phyloP scores from a whole-genome alignment of 2,113 vertebrate species.

The Ammodytes dubius region DNA sequence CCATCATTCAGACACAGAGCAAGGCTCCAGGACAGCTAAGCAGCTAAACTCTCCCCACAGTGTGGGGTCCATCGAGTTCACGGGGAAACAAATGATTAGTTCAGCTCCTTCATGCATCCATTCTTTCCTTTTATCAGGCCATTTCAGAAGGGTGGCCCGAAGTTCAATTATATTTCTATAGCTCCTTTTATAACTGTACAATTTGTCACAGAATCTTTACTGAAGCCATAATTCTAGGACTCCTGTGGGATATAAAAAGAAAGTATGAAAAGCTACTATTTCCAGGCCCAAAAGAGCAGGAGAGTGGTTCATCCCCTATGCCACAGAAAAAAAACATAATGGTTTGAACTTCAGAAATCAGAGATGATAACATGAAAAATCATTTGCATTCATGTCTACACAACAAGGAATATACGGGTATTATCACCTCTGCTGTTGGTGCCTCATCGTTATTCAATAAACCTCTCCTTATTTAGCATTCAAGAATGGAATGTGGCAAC shows the following conservation, averaged over 20 bases:
- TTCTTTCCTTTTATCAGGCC: conserved; percentile 43
- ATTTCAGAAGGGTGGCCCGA: conserved; percentile 54
- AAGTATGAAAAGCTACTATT: conserved; percentile 35
- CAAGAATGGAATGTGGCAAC: conserved; percentile 30
- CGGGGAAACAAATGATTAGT: conserved; percentile 52
- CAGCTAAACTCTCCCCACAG: conserved; percentile 35
- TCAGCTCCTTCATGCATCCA: conserved; percentile 47
- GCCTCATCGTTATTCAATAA: conserved; percentile 23
- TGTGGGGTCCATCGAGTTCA: conserved; percentile 38
- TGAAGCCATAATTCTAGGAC: conserved; percentile 20
- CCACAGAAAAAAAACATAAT: background rate
- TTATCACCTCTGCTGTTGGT: background rate
- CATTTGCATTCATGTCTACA: background rate
- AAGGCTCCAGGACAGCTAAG: conserved; percentile 34
- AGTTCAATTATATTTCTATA: conserved; percentile 59
- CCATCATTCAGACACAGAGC: conserved; percentile 46
- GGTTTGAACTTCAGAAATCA: conserved; percentile 22
- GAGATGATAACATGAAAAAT: conserved; percentile 19
- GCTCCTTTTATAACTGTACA: conserved; percentile 49
- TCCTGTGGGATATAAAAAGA: conserved; percentile 27
- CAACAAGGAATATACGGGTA: background rate
- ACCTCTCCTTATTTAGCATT: conserved; percentile 37
- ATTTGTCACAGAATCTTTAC: conserved; percentile 67
- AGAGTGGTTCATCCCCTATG: background rate
- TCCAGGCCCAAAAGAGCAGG: background rate